Percentiles rank a stretch among this genome's conserved stretches.
Conservation (phyloP, 2,113 vertebrate genomes). For the Amphiprion ocellaris region DNA sequence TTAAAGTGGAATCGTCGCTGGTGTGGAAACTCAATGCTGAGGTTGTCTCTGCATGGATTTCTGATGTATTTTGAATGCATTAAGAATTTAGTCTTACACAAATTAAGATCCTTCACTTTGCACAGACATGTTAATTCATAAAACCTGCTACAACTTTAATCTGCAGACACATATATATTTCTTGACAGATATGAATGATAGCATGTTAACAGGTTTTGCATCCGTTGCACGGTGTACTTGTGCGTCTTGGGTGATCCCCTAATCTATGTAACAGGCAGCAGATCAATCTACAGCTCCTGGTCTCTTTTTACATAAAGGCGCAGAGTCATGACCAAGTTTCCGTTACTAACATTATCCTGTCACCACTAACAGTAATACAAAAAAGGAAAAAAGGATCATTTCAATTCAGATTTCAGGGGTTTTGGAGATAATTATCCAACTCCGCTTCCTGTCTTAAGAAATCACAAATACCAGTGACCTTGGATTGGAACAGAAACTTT, state of each 20-base stretch:
- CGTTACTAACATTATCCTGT: slow-evolving; percentile 48
- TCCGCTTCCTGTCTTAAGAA: slow-evolving; percentile 48
- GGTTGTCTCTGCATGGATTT: too few species aligned
- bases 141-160: neutral
- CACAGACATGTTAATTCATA: too few species aligned
- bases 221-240: neutral
- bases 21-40: too few species aligned
- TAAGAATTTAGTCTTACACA: too few species aligned
- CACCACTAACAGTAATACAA: slow-evolving; percentile 45
- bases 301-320: slow-evolving; percentile 54
- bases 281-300: slow-evolving; percentile 37
- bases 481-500: slow-evolving; percentile 13
- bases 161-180: too few species aligned
- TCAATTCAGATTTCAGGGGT: slow-evolving; percentile 39
- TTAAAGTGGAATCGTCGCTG: too few species aligned
- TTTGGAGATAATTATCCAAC: slow-evolving; percentile 34
- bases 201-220: neutral
- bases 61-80: too few species aligned
- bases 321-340: slow-evolving; percentile 9
- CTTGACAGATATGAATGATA: too few species aligned
- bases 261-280: slow-evolving; percentile 21
- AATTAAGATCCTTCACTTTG: too few species aligned
- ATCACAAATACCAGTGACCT: neutral
- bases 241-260: neutral
- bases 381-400: slow-evolving; percentile 23